These are phyloP conservation scores for Numenius phaeopus DNA, from an alignment of 2,797 vertebrate genomes.

Conservation along the genomic window DNA sequence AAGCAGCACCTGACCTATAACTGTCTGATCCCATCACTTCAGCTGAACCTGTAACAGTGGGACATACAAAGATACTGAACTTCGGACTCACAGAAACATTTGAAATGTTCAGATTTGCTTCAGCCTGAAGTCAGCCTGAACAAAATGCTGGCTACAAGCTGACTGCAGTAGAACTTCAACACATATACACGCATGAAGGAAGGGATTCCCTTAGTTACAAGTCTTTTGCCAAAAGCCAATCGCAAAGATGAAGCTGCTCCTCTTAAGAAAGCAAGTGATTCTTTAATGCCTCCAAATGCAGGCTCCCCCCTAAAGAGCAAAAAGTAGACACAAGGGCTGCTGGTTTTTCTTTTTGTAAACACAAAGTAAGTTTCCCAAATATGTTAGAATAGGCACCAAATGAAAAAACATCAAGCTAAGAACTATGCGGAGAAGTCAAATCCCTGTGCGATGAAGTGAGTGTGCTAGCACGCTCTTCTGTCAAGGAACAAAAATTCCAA, in stretches of 20 bases:
- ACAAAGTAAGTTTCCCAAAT: not conserved
- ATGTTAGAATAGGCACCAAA: not conserved
- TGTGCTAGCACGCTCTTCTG: not conserved
- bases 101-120: not conserved
- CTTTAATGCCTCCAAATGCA: not conserved
- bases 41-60: slow-evolving; percentile 5
- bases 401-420: not conserved
- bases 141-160: not conserved
- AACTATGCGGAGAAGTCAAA: not conserved
- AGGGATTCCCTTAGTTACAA: not conserved
- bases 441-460: not conserved
- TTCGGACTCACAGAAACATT: not conserved
- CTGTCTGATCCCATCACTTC: not conserved
- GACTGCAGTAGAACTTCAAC: not conserved
- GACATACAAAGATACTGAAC: not conserved
- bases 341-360: not conserved
- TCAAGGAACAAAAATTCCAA: not conserved
- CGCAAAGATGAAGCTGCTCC: not conserved
- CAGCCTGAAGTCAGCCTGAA: not conserved
- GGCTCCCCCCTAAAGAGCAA: not conserved
- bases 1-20: slow-evolving; percentile 49
- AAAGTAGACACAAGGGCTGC: not conserved
- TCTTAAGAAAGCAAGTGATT: not conserved
- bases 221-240: not conserved
- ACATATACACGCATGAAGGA: not conserved